Evolutionary conservation across 2,113 vertebrate species (phyloP).

Genomic region (Bolborhynchus lineola): DNA sequence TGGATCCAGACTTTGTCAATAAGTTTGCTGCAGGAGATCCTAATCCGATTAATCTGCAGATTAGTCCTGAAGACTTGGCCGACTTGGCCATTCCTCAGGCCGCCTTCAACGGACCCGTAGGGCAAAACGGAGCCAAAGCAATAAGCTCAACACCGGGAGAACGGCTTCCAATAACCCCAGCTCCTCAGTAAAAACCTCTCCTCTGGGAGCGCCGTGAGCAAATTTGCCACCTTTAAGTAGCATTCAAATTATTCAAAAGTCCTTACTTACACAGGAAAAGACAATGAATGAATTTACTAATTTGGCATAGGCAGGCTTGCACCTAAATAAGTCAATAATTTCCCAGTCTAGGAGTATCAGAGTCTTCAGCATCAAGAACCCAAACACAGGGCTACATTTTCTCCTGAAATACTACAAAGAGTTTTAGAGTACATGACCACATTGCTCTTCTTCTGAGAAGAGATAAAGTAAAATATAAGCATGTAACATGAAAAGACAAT

Average conservation of each 20-base stretch:
- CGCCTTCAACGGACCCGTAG: rapidly evolving
- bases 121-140: not conserved
- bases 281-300: not conserved
- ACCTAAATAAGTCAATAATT: rapidly evolving
- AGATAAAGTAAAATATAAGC: not conserved
- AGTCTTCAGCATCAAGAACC: not conserved
- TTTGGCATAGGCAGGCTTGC: not conserved
- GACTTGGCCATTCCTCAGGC: rapidly evolving
- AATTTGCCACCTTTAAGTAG: not conserved
- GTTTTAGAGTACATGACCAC: not conserved
- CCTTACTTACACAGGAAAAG: not conserved
- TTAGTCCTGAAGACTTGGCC: no score
- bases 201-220: not conserved
- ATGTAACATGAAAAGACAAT: not conserved
- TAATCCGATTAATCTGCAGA: no score
- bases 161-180: not conserved
- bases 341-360: rapidly evolving
- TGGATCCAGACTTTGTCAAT: no score
- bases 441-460: not conserved
- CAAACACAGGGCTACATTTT: no score
- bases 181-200: not conserved
- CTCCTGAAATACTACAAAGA: rapidly evolving
- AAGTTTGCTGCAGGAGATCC: no score
- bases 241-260: not conserved
- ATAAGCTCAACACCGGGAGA: not conserved